Percentiles rank a stretch among this genome's conserved stretches.
phyloP scores from a whole-genome alignment of 2,888 invertebrate genomes.

The Cerceris ruficornis region DNA sequence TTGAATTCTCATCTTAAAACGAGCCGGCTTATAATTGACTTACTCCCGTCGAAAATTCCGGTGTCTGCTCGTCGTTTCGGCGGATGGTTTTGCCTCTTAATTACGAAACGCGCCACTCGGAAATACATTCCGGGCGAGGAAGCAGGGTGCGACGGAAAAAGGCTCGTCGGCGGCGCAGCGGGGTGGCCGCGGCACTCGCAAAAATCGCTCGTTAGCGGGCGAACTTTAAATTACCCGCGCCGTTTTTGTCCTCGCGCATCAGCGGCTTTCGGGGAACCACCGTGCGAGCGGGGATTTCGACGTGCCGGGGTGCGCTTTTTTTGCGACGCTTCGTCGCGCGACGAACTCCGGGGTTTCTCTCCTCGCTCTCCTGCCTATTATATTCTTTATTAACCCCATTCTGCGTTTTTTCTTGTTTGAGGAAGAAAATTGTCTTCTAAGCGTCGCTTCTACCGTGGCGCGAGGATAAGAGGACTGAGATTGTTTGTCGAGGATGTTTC shows the following conservation, averaged over 20 bases:
- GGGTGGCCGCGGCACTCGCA: conserved; percentile 27
- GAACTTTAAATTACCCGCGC: conserved; percentile 49
- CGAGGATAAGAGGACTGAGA: too few species aligned
- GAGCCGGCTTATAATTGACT: conserved; percentile 44
- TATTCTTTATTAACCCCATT: conserved; percentile 6
- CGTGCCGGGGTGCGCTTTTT: conserved; percentile 8
- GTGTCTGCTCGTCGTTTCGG: conserved; percentile 28
- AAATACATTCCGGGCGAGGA: conserved; percentile 24
- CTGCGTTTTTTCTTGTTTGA: not conserved
- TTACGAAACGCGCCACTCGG: conserved; percentile 25
- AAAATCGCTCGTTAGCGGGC: conserved; percentile 60
- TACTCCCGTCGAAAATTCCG: conserved; percentile 37
- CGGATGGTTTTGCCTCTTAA: conserved; percentile 32
- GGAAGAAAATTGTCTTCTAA: not conserved
- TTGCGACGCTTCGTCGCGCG: conserved; percentile 16
- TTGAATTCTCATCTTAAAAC: conserved; percentile 24
- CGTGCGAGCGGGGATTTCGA: conserved; percentile 27
- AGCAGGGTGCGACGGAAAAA: conserved; percentile 1
- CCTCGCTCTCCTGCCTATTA: conserved; percentile 10
- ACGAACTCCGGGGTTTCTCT: not conserved
- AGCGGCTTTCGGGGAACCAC: conserved; percentile 15
- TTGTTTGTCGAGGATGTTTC: too few species aligned
- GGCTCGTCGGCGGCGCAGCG: not conserved
- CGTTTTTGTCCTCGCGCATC: conserved; percentile 45
- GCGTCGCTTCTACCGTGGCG: not conserved